Conservation (phyloP, 2,113 vertebrate genomes). For the Ceratotherium simum region DNA sequence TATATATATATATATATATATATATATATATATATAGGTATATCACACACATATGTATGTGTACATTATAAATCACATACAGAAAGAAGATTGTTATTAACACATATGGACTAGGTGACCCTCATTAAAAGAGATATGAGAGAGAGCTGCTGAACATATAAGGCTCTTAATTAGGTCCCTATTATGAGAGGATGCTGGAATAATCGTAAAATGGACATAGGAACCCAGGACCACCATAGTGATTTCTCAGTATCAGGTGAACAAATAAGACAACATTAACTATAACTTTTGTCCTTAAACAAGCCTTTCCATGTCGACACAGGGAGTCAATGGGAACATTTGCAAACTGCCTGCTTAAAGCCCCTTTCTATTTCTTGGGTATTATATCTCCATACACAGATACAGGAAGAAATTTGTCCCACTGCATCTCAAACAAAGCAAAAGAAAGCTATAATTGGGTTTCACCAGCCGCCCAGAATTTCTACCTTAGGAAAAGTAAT, state of each 20-base stretch:
- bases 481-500: not conserved
- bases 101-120: not conserved
- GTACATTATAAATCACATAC: not conserved
- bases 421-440: conserved; percentile 22
- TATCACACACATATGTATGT: not conserved
- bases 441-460: not conserved
- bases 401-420: not conserved
- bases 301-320: not conserved
- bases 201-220: conserved; percentile 5
- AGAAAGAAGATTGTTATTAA: conserved; percentile 40
- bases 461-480: not conserved
- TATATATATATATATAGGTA: not conserved
- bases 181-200: not conserved
- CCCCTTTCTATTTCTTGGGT: not conserved
- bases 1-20: not conserved
- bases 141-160: not conserved
- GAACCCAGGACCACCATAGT: not conserved
- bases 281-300: not conserved
- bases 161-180: not conserved
- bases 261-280: not conserved
- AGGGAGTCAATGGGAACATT: not conserved
- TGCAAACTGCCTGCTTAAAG: not conserved
- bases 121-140: not conserved
- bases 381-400: not conserved
- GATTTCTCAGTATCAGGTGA: not conserved